Conservation (phyloP, 2,888 invertebrate species). For the Macaria liturata region DNA sequence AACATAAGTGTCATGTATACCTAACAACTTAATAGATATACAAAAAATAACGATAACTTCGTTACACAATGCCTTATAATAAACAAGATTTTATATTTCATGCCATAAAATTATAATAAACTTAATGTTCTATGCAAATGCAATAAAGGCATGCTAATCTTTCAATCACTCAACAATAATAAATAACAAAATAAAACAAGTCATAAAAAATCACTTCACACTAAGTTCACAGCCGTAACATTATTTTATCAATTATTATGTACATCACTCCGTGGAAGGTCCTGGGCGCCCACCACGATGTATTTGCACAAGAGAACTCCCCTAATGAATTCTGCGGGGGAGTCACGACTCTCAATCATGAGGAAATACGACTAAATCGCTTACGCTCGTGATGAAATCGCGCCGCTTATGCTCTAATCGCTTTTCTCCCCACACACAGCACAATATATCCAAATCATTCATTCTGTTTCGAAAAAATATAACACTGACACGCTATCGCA, state of each 20-base stretch:
- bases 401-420: slow-evolving; percentile 42
- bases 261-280: no score
- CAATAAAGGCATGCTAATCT: slow-evolving; percentile 16
- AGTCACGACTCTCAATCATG: no score
- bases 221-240: slow-evolving; percentile 16
- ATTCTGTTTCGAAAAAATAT: slow-evolving; percentile 38
- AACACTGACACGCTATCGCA: slow-evolving; percentile 30
- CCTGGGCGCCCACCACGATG: no score
- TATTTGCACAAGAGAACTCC: no score
- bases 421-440: slow-evolving; percentile 39
- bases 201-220: slow-evolving; percentile 20
- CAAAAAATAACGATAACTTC: no score
- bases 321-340: no score
- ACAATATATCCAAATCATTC: slow-evolving; percentile 35
- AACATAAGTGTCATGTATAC: no score
- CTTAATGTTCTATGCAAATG: slow-evolving; percentile 12
- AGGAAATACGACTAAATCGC: no score
- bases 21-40: no score
- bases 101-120: slow-evolving; percentile 12
- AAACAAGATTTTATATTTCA: neutral
- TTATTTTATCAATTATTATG: neutral
- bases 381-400: slow-evolving; percentile 32
- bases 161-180: slow-evolving; percentile 11
- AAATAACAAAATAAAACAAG: slow-evolving; percentile 13
- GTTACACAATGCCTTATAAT: no score